These are phyloP conservation scores for Meteorus sp. DNA, from an alignment of 1,140 invertebrate species.

Conservation along the genomic window DNA sequence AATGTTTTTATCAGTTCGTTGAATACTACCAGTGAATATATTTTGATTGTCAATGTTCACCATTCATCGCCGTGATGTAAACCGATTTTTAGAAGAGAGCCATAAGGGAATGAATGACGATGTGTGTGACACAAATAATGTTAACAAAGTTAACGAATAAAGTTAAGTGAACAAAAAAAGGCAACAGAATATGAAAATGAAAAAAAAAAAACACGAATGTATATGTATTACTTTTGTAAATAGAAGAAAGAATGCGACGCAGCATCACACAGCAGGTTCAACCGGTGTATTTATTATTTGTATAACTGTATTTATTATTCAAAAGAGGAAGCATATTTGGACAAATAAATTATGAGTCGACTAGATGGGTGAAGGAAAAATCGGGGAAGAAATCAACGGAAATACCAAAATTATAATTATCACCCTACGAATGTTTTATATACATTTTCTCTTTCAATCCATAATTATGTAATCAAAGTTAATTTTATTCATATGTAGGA, in stretches of 20 bases:
- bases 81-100: too few relatives aligned
- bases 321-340: constrained; percentile 4
- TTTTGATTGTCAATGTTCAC: too few relatives aligned
- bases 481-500: too few relatives aligned
- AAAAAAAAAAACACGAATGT: not conserved
- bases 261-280: constrained; percentile 35
- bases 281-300: constrained; percentile 45
- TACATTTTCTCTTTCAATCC: too few relatives aligned
- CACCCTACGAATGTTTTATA: too few relatives aligned
- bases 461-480: too few relatives aligned
- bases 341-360: constrained; percentile 5
- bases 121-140: not conserved
- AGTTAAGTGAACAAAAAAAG: not conserved
- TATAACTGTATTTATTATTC: constrained; percentile 45
- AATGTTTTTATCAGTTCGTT: too few relatives aligned
- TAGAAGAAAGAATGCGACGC: constrained; percentile 37
- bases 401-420: too few relatives aligned
- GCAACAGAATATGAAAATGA: not conserved
- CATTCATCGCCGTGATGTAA: too few relatives aligned
- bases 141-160: not conserved
- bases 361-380: too few relatives aligned
- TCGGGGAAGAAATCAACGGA: too few relatives aligned
- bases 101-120: not conserved
- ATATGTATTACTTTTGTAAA: constrained; percentile 46
- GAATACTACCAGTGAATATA: too few relatives aligned